phyloP scores from a whole-genome alignment of 1,140 invertebrate genomes.

The Stenopsyche tienmushanensis region DNA sequence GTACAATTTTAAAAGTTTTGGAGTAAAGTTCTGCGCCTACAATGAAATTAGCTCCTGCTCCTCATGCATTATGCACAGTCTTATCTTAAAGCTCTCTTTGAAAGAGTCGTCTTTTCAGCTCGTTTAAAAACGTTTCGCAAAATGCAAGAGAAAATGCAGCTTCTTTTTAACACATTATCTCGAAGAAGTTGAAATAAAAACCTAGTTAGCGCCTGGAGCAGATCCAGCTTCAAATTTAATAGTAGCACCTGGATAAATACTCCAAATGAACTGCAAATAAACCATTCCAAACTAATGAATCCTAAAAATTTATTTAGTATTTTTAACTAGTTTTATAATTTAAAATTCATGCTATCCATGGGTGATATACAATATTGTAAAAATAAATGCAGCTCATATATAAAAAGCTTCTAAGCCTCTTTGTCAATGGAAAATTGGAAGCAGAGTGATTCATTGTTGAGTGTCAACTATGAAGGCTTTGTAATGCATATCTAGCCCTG shows the following conservation, averaged over 20 bases:
- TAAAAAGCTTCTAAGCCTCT: slow-evolving; percentile 4
- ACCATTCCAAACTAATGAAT: background rate
- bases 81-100: slow-evolving; percentile 3
- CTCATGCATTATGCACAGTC: slow-evolving; percentile 2
- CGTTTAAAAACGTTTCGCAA: background rate
- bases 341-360: background rate
- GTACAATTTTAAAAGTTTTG: too few relatives aligned
- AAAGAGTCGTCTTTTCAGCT: background rate
- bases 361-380: background rate
- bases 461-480: too few relatives aligned
- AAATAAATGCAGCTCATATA: slow-evolving; percentile 14
- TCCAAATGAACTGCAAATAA: too few relatives aligned
- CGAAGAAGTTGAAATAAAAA: too few relatives aligned
- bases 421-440: slow-evolving; percentile 14
- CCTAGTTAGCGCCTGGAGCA: too few relatives aligned
- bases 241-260: too few relatives aligned
- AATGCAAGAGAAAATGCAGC: background rate
- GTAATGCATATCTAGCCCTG: too few relatives aligned
- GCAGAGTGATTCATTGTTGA: slow-evolving; percentile 6
- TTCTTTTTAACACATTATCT: too few relatives aligned
- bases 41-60: background rate
- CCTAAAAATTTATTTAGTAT: background rate
- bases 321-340: too few relatives aligned
- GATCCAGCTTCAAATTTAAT: too few relatives aligned
- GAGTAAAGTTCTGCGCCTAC: background rate